Percentiles rank a stretch among this genome's conserved stretches.
phyloP scores from a whole-genome alignment of 1,140 invertebrate species.

The Polypedilum pembai region DNA sequence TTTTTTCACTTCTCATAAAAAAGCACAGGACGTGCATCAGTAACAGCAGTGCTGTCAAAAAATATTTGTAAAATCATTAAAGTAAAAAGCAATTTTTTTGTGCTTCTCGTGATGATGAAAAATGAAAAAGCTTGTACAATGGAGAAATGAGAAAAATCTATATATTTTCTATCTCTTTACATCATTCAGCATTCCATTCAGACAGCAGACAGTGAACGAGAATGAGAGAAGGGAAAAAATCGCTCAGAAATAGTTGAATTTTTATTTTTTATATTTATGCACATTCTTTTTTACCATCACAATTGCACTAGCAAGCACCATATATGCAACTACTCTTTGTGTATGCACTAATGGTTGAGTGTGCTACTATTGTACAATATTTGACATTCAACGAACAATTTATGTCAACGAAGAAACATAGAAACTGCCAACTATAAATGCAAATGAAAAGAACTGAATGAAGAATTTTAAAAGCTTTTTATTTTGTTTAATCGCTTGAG shows the following conservation, averaged over 20 bases:
- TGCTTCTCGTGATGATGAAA: background rate
- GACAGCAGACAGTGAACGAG: too few species aligned
- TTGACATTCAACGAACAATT: conserved; percentile 5
- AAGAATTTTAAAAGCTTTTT: background rate
- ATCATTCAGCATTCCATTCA: background rate
- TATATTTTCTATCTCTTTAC: too few species aligned
- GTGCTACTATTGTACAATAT: background rate
- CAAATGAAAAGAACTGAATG: background rate
- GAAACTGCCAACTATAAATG: background rate
- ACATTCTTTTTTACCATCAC: conserved; percentile 7
- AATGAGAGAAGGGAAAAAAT: background rate
- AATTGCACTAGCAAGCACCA: background rate
- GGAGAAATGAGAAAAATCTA: background rate
- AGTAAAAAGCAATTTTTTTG: too few species aligned
- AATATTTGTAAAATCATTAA: too few species aligned
- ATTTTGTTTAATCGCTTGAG: background rate
- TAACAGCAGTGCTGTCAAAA: too few species aligned
- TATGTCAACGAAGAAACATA: background rate
- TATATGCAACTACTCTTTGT: background rate
- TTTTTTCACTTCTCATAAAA: too few species aligned
- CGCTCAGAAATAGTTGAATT: background rate
- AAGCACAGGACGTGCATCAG: too few species aligned
- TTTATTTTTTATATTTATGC: background rate
- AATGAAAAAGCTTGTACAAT: background rate
- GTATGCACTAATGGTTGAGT: background rate